Evolutionary conservation across 2,888 invertebrate genomes (phyloP).

Genomic region (Napeogenes inachia): DNA sequence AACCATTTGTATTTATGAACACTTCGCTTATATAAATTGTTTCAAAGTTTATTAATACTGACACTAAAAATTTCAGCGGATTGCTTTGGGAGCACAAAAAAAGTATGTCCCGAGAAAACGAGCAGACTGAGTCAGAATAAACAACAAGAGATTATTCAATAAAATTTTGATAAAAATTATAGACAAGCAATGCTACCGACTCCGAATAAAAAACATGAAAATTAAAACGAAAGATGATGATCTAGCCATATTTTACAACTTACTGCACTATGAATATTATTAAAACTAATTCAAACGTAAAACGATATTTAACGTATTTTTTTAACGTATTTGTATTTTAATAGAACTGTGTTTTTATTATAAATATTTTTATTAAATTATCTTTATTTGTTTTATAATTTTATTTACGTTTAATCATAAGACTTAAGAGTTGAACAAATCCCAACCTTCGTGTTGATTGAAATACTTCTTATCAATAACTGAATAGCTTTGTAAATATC

Average conservation of each 20-base stretch:
- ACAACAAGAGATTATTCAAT: constrained; percentile 2
- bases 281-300: not conserved
- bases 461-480: constrained; percentile 42
- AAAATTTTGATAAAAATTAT: constrained; percentile 6
- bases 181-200: constrained; percentile 12
- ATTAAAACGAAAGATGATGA: constrained; percentile 11
- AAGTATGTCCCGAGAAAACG: constrained; percentile 6
- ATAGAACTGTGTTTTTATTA: not conserved
- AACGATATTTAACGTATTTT: no score
- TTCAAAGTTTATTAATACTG: constrained; percentile 21
- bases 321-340: no score
- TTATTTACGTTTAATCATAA: no score
- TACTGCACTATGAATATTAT: constrained; percentile 1
- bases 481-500: constrained; percentile 48
- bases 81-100: constrained; percentile 47
- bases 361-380: not conserved
- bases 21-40: not conserved
- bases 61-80: constrained; percentile 35
- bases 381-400: no score
- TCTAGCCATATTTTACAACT: constrained; percentile 18
- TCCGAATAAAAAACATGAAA: constrained; percentile 18
- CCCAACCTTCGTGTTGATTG: constrained; percentile 18
- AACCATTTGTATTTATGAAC: no score
- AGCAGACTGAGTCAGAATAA: not conserved
- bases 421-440: no score